phyloP scores from a whole-genome alignment of 2,113 vertebrate species.

The Bujurquina vittata region DNA sequence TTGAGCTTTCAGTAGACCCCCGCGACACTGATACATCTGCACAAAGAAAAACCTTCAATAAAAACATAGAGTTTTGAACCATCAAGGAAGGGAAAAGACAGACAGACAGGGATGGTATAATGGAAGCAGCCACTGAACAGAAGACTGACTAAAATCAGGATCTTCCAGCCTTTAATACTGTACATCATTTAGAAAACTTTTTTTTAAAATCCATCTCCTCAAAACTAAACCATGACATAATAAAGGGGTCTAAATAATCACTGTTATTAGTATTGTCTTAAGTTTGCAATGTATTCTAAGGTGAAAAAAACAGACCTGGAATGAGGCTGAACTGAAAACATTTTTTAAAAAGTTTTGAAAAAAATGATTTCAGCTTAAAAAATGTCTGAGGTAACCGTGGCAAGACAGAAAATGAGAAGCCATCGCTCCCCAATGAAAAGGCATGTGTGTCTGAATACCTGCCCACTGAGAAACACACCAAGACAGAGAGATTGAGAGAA shows the following conservation, averaged over 20 bases:
- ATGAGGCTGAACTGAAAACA: not conserved
- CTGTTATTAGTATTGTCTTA: not conserved
- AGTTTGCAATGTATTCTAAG: not conserved
- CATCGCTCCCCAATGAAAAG: constrained; percentile 15
- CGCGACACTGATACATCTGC: not conserved
- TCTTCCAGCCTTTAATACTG: not conserved
- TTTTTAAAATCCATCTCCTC: not conserved
- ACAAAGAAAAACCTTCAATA: not conserved
- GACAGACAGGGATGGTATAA: not conserved
- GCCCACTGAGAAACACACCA: constrained; percentile 16
- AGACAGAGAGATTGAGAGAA: constrained; percentile 12
- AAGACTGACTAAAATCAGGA: not conserved
- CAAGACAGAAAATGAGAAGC: not conserved
- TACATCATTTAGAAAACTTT: not conserved
- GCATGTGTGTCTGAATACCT: constrained; percentile 23
- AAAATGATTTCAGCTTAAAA: not conserved
- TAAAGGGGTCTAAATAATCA: not conserved
- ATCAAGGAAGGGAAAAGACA: not conserved
- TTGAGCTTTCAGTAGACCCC: not conserved
- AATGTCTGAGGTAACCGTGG: not conserved
- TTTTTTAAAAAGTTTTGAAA: not conserved
- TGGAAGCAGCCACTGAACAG: not conserved
- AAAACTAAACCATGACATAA: not conserved
- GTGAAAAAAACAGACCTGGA: not conserved
- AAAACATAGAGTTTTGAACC: not conserved